Conservation (phyloP, 1,140 invertebrate species). For the Bombus difficillimus region DNA sequence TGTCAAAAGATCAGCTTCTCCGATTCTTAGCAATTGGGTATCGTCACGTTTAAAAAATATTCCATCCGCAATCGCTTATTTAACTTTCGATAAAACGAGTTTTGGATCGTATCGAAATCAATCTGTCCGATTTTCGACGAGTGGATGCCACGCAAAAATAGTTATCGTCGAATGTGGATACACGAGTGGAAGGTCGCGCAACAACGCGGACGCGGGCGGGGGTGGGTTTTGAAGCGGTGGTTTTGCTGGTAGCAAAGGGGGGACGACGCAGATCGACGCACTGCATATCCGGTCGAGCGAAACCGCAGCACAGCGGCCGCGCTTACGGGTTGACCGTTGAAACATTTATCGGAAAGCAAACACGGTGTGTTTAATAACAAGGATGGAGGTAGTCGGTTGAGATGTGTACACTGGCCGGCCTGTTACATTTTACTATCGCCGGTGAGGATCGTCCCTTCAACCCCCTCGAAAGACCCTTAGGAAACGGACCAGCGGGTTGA, state of each 20-base stretch:
- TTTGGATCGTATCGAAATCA: not conserved
- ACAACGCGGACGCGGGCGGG: not conserved
- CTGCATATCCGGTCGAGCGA: conserved; percentile 39
- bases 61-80: not conserved
- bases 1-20: too few species aligned
- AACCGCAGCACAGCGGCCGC: conserved; percentile 31
- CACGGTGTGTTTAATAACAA: conserved; percentile 60
- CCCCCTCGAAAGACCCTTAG: conserved; percentile 52
- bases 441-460: conserved; percentile 57
- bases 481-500: conserved; percentile 40
- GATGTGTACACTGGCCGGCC: conserved; percentile 12
- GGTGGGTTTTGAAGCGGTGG: conserved; percentile 5
- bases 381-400: conserved; percentile 33
- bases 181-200: not conserved
- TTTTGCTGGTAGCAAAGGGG: not conserved
- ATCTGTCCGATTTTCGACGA: not conserved
- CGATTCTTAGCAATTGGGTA: too few species aligned
- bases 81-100: not conserved
- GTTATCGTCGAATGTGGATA: not conserved
- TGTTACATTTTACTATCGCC: conserved; percentile 22
- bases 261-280: conserved; percentile 12
- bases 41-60: too few species aligned
- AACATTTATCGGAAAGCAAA: conserved; percentile 64
- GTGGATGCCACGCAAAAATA: not conserved
- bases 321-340: conserved; percentile 37